These are phyloP conservation scores for Heptranchias perlo DNA, from an alignment of 2,113 vertebrate species.

Conservation along the genomic window DNA sequence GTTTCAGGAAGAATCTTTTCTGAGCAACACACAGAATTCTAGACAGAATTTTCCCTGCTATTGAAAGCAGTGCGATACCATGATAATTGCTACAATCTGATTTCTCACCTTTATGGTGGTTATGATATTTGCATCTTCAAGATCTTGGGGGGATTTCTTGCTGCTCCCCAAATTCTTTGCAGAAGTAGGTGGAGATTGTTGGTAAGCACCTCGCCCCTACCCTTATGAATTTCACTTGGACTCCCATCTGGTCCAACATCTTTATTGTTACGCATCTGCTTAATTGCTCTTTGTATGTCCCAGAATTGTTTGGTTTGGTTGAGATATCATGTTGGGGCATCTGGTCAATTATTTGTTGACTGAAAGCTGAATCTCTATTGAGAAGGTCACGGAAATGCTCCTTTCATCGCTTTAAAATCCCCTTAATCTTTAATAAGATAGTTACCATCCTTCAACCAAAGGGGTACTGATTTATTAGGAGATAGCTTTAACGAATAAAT, in stretches of 20 bases:
- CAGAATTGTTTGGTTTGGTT: background rate
- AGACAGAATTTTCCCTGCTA: background rate
- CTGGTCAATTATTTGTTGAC: background rate
- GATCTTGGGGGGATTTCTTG: background rate
- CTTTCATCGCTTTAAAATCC: background rate
- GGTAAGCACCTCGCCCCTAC: background rate
- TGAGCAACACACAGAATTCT: background rate
- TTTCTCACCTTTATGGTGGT: background rate
- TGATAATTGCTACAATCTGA: background rate
- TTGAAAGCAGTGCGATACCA: background rate
- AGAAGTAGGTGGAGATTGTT: background rate
- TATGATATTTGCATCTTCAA: background rate
- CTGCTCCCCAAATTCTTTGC: background rate
- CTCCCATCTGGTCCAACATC: background rate
- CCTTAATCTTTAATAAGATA: background rate
- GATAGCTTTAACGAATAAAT: background rate
- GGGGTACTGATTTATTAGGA: background rate
- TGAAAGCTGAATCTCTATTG: background rate
- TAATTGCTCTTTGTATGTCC: background rate
- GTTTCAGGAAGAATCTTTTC: background rate
- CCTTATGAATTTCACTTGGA: background rate
- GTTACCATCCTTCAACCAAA: background rate
- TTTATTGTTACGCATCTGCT: background rate
- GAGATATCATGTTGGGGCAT: background rate
- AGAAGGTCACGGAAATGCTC: background rate